Conservation (phyloP, 2,113 vertebrate species). For the Psilopogon haemacephalus region DNA sequence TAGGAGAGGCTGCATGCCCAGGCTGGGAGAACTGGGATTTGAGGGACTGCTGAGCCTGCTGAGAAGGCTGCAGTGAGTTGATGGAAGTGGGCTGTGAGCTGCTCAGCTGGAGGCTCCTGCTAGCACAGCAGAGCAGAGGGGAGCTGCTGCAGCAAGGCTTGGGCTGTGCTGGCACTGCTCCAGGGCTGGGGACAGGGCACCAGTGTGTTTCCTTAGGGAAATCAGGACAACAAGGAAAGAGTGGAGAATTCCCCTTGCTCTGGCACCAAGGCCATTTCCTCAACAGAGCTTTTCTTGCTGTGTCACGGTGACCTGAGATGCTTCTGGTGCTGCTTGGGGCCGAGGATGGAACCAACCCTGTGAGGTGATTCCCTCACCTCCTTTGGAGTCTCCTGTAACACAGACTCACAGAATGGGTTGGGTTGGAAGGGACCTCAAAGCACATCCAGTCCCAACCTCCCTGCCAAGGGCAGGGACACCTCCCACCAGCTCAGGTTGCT, state of each 20-base stretch:
- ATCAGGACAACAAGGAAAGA: neutral
- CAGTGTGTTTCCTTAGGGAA: neutral
- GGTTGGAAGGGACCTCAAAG: no score
- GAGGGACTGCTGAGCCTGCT: neutral
- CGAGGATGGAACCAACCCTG: neutral
- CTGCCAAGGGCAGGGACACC: no score
- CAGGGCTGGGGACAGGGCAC: neutral
- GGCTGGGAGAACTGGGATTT: neutral
- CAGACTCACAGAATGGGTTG: no score
- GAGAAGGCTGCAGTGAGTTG: neutral
- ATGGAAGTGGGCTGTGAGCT: neutral
- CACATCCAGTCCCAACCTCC: no score
- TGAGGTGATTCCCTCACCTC: neutral
- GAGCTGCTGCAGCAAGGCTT: neutral
- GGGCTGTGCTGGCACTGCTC: neutral
- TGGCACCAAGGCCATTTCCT: neutral
- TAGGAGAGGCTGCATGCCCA: rapidly evolving
- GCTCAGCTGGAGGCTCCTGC: neutral
- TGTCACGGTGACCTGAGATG: neutral
- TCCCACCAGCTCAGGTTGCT: no score
- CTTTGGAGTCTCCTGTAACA: neutral
- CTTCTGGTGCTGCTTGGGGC: neutral
- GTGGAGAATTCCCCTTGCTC: neutral
- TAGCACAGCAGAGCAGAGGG: neutral
- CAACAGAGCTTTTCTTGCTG: neutral